Evolutionary conservation across 2,113 vertebrate species (phyloP).

Genomic region (Thryonomys swinderianus): DNA sequence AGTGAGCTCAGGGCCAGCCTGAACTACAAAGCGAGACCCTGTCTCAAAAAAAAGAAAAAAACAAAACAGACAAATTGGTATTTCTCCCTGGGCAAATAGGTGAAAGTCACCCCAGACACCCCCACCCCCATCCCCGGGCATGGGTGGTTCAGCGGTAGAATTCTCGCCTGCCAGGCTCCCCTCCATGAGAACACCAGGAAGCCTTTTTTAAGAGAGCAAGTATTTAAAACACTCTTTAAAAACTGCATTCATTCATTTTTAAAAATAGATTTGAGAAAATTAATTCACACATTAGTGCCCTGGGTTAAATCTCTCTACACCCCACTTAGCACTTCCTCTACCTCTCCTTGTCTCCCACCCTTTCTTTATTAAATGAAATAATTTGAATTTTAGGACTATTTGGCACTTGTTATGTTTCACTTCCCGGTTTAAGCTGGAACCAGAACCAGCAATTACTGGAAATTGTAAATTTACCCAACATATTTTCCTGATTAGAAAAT

Average conservation of each 20-base stretch:
- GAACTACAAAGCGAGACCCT: too few species aligned
- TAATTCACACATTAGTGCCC: not conserved
- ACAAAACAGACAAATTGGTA: too few species aligned
- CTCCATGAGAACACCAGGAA: not conserved
- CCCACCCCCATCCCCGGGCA: too few species aligned
- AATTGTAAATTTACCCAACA: constrained; percentile 65
- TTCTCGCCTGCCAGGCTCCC: too few species aligned
- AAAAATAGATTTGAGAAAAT: not conserved
- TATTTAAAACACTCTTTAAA: constrained; percentile 26
- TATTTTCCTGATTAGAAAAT: constrained; percentile 69
- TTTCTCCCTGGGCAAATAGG: not conserved
- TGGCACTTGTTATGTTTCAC: constrained; percentile 56
- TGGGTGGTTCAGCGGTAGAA: too few species aligned
- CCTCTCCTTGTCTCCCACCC: not conserved
- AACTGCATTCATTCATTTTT: not conserved
- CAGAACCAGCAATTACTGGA: constrained; percentile 64
- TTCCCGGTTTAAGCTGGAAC: constrained; percentile 64
- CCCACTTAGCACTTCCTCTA: too few species aligned
- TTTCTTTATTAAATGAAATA: constrained; percentile 22
- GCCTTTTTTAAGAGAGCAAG: not conserved
- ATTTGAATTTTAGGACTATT: not conserved
- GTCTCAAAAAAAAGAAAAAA: too few species aligned
- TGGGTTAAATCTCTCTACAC: not conserved
- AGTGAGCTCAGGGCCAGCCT: too few species aligned
- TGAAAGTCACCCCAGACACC: too few species aligned